A percentile compares a stretch with the other conserved stretches of the same genome.
These are phyloP conservation scores for Agriopis leucophaearia DNA, from an alignment of 2,888 invertebrate species.

Conservation along the genomic window DNA sequence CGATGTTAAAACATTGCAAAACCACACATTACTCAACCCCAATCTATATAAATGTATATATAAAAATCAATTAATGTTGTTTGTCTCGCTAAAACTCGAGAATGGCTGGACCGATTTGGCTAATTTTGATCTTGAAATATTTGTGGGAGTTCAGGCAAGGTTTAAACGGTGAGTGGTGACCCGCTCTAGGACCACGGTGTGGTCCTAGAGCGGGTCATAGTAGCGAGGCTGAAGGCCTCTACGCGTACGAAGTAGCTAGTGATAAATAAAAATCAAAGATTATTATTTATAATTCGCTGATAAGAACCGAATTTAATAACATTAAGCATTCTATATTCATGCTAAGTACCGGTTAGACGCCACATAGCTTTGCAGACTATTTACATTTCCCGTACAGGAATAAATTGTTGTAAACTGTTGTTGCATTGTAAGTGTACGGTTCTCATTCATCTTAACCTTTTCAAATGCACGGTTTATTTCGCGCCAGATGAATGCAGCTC, in stretches of 20 bases:
- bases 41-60: too few species aligned
- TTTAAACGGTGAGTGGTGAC: too few species aligned
- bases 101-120: too few species aligned
- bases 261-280: background rate
- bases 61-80: too few species aligned
- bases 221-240: too few species aligned
- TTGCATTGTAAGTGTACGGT: conserved; percentile 75
- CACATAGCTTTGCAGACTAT: conserved; percentile 66
- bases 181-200: too few species aligned
- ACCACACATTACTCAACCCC: background rate
- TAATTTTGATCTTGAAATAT: too few species aligned
- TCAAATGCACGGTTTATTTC: conserved; percentile 79
- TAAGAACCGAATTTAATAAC: conserved; percentile 14
- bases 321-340: conserved; percentile 43
- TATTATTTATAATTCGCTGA: too few species aligned
- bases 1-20: conserved; percentile 3
- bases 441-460: conserved; percentile 83
- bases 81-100: too few species aligned
- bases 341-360: conserved; percentile 52
- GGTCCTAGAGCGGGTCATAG: too few species aligned
- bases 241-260: too few species aligned
- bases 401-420: conserved; percentile 80
- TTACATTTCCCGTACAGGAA: conserved; percentile 73
- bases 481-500: conserved; percentile 70
- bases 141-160: too few species aligned